These are phyloP conservation scores for Eucriotettix oculatus DNA, from an alignment of 2,888 invertebrate species.

Conservation along the genomic window DNA sequence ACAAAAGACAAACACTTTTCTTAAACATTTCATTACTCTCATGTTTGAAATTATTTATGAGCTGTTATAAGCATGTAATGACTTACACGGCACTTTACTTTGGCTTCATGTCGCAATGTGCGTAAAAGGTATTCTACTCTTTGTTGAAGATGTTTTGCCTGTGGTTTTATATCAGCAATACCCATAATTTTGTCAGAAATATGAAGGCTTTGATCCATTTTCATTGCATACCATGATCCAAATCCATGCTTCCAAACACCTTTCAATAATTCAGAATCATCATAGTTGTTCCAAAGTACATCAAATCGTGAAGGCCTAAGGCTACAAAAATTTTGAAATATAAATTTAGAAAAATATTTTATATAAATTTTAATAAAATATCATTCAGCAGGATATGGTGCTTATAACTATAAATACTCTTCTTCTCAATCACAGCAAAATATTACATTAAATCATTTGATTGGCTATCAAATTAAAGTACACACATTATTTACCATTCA, in stretches of 20 bases:
- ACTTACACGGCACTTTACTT: conserved; percentile 46
- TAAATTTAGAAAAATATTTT: neutral
- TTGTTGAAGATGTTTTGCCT: conserved; percentile 84
- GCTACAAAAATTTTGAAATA: conserved; percentile 24
- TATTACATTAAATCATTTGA: too few relatives aligned
- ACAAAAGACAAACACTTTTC: too few relatives aligned
- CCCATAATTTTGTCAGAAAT: conserved; percentile 73
- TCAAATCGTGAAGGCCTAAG: conserved; percentile 83
- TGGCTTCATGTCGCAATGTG: conserved; percentile 62
- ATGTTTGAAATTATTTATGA: neutral
- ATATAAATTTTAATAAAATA: too few relatives aligned
- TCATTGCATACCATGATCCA: conserved; percentile 98
- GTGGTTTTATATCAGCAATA: conserved; percentile 82
- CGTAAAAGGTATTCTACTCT: conserved; percentile 89
- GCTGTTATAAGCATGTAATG: neutral
- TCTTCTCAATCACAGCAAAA: too few relatives aligned
- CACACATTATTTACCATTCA: too few relatives aligned
- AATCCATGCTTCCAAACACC: conserved; percentile 94
- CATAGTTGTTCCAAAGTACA: conserved; percentile 74
- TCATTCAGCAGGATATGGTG: too few relatives aligned
- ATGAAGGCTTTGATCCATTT: conserved; percentile 78
- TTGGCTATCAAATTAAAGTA: too few relatives aligned
- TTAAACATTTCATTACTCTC: too few relatives aligned
- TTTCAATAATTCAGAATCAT: conserved; percentile 72
- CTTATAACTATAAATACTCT: too few relatives aligned